Evolutionary conservation across 2,113 vertebrate genomes (phyloP).

Genomic region (Plectropomus leopardus): DNA sequence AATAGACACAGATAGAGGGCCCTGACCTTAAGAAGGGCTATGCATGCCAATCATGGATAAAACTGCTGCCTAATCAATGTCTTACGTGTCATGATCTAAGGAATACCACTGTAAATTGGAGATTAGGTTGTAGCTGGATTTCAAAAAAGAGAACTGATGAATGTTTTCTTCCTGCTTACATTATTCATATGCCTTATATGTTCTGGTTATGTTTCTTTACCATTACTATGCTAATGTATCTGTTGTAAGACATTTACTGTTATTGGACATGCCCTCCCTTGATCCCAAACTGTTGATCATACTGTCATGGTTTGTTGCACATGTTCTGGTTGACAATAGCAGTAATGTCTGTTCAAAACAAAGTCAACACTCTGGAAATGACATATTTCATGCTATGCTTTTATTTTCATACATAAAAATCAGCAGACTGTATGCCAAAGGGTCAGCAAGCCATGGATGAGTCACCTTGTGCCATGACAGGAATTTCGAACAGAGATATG

Average conservation of each 20-base stretch:
- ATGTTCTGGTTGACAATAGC: background rate
- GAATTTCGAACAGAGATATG: too few species aligned
- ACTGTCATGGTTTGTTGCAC: background rate
- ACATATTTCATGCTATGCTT: slow-evolving; percentile 15
- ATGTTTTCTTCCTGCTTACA: background rate
- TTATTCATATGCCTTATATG: background rate
- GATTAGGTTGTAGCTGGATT: background rate
- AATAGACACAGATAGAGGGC: slow-evolving; percentile 11
- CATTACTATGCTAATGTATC: too few species aligned
- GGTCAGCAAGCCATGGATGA: background rate
- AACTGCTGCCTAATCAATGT: slow-evolving; percentile 17
- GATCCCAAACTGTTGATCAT: background rate
- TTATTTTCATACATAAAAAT: slow-evolving; percentile 12
- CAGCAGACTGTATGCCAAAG: background rate
- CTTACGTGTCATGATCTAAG: background rate
- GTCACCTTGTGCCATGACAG: too few species aligned
- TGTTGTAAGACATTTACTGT: too few species aligned
- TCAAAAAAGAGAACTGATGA: slow-evolving; percentile 2
- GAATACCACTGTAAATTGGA: background rate
- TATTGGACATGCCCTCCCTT: background rate
- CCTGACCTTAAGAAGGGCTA: slow-evolving; percentile 26
- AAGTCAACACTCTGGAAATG: background rate
- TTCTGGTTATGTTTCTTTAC: background rate
- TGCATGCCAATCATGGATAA: slow-evolving; percentile 39
- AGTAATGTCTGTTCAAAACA: background rate